Percentiles rank a stretch among this genome's conserved stretches.
These are phyloP conservation scores for Egretta garzetta DNA, from an alignment of 2,113 vertebrate species.

Conservation along the genomic window DNA sequence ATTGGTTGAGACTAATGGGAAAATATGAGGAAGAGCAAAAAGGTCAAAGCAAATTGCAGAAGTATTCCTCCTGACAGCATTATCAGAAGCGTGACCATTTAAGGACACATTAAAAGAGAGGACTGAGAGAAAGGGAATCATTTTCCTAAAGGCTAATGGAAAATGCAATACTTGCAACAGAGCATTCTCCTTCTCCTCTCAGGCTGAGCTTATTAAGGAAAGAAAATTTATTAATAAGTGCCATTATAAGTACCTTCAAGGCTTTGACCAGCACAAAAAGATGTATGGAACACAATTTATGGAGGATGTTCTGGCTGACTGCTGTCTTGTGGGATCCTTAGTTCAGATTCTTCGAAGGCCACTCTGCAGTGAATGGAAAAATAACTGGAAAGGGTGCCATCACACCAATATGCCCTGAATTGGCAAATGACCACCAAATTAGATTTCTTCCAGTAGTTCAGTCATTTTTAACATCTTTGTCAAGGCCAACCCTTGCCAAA, in stretches of 20 bases:
- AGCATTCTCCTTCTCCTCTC: not conserved
- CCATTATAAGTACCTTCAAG: not conserved
- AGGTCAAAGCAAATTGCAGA: constrained; percentile 23
- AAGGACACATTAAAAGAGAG: not conserved
- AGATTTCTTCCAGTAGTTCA: not conserved
- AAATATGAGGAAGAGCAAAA: constrained; percentile 34
- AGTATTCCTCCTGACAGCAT: constrained; percentile 3
- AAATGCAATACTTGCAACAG: not conserved
- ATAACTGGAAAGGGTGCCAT: not conserved
- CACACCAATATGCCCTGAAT: not conserved
- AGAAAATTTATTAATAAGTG: not conserved
- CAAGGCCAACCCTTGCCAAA: not conserved
- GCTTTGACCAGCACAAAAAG: not conserved
- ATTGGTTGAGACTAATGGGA: constrained; percentile 33
- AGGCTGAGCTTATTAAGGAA: not conserved
- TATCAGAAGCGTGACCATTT: constrained; percentile 7
- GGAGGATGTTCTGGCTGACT: not conserved
- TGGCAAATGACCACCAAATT: not conserved
- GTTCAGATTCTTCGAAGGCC: not conserved
- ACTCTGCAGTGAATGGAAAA: not conserved
- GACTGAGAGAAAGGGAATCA: not conserved
- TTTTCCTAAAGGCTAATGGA: not conserved
- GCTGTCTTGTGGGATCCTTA: not conserved
- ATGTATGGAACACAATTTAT: not conserved
- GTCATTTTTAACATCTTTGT: not conserved